Evolutionary conservation across 2,113 vertebrate species (phyloP).

Genomic region (Pseudopipra pipra): DNA sequence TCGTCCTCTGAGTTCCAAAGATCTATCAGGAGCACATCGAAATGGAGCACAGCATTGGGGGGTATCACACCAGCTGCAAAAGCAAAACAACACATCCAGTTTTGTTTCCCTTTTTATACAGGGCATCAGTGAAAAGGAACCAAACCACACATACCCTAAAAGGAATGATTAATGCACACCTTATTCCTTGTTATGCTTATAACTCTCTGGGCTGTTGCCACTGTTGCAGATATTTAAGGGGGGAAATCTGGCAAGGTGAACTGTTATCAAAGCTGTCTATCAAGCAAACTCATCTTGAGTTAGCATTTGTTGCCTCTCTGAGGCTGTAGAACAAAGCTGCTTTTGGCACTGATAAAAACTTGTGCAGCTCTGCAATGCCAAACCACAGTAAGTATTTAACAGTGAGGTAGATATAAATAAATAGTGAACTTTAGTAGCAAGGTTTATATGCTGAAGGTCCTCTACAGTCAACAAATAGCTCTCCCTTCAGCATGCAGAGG

Average conservation of each 20-base stretch:
- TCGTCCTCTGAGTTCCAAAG: slow-evolving; percentile 92
- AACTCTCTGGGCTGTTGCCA: neutral
- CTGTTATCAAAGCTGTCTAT: neutral
- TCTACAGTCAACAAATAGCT: neutral
- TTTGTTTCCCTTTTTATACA: neutral
- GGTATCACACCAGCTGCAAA: slow-evolving; percentile 88
- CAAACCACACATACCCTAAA: neutral
- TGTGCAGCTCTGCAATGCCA: neutral
- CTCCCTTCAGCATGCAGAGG: neutral
- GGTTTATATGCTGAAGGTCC: neutral
- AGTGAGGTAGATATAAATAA: neutral
- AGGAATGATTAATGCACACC: neutral
- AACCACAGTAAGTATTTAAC: neutral
- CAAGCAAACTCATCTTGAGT: neutral
- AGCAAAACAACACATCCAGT: neutral
- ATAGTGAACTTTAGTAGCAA: neutral
- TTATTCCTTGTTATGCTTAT: neutral
- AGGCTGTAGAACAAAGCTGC: neutral
- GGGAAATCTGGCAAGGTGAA: neutral
- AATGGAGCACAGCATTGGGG: slow-evolving; percentile 89
- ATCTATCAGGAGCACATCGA: slow-evolving; percentile 92
- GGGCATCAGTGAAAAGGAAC: fast-evolving
- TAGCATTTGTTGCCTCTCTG: neutral
- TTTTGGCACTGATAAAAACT: neutral
- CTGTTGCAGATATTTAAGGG: neutral